Evolutionary conservation across 1,140 invertebrate species (phyloP), one percentile per base, ranked within the genome.

Genomic region (Halesus radiatus): DNA sequence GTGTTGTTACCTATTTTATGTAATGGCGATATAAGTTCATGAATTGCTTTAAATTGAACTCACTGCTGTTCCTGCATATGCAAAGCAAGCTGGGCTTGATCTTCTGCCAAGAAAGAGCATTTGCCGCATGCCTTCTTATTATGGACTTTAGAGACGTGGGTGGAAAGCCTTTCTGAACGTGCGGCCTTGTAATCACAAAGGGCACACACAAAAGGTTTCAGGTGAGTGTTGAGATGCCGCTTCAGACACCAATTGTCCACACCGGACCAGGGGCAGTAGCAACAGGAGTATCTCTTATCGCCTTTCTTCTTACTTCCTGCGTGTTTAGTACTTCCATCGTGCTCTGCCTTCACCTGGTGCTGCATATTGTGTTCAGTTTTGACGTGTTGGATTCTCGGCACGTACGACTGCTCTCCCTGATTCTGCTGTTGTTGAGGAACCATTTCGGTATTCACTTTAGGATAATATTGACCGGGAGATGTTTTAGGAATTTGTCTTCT

Each of bases 211-310:
- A 95, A 97, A 18, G 96, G 96, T 87, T 97, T 97, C 84, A 97
- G 92, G 87, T 98, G 96, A 18, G 96, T 97, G 88, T 97, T 97
- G 70, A 97, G 90, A 87, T 98, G 96, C 8, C 96, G 91, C 87
- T 97, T 97, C 70, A 97, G 88, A 84, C 96, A 97, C 96, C 96
- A 98, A 85, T 97, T 97, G 88, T 97, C 96, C n/a, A 95, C 95
- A 0, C 96, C 96, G 18, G 94, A 95, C 96, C 96, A 97, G 3
- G 96, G 91, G 87, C 96, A 98, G 85, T 96, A 97, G 84, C 94
- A 94, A 87, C 96, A 97, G 64, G 92, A 92, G 87, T 95, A 97
- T 84, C 94, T 88, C 80, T 91, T 90, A 84, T 92, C 91, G 7
- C 91, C 90, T 86, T 91, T 88, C 5, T 86, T 87, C 84, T 86